phyloP scores from a whole-genome alignment of 2,797 vertebrate genomes.

The Eremophila alpestris region DNA sequence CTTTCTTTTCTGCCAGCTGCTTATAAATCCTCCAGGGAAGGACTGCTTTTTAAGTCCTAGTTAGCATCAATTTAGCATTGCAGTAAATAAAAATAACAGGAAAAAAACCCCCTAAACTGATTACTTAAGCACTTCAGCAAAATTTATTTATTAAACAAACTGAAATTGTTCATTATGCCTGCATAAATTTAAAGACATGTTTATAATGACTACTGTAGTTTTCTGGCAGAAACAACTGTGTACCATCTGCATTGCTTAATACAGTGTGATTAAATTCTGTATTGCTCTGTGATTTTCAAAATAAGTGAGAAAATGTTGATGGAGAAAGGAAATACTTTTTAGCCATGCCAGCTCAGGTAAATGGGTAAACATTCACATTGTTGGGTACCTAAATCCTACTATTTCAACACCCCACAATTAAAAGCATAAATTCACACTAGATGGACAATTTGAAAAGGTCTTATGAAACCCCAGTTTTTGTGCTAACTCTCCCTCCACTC shows the following conservation, averaged over 20 bases:
- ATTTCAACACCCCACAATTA: neutral
- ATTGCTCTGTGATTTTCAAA: neutral
- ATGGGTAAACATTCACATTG: neutral
- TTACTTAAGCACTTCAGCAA: neutral
- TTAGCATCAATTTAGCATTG: neutral
- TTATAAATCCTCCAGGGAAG: neutral
- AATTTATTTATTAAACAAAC: constrained; percentile 29
- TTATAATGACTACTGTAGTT: neutral
- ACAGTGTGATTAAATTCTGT: neutral
- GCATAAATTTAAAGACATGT: neutral
- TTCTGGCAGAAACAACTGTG: neutral
- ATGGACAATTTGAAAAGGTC: neutral
- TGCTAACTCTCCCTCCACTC: neutral
- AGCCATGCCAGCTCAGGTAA: neutral
- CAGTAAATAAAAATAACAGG: constrained; percentile 1
- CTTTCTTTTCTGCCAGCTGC: constrained; percentile 9
- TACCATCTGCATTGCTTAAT: neutral
- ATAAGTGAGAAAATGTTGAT: neutral
- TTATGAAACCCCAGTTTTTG: neutral
- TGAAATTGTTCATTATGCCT: neutral
- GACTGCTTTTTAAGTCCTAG: neutral
- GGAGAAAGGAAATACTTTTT: neutral
- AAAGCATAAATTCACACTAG: neutral
- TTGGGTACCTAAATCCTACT: neutral
- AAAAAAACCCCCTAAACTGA: neutral